Conservation (phyloP, 2,888 invertebrate species). For the Colletes collaris region DNA sequence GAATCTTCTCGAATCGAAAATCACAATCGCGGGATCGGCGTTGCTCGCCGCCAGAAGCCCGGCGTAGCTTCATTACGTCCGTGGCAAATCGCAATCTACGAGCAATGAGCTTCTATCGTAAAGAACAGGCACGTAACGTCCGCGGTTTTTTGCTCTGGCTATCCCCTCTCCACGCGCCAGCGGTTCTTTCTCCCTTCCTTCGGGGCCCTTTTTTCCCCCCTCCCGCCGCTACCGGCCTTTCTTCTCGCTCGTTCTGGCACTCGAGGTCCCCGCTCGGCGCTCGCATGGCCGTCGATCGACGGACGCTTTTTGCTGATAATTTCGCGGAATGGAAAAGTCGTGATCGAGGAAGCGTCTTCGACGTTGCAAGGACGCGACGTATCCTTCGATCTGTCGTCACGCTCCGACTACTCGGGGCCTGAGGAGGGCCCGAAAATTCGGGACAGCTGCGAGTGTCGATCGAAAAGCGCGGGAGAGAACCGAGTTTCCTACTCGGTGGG, state of each 20-base stretch:
- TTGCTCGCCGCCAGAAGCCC: slow-evolving; percentile 58
- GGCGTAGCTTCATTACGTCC: slow-evolving; percentile 81
- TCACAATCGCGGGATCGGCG: slow-evolving; percentile 26
- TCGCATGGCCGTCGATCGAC: slow-evolving; percentile 53
- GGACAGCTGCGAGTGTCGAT: slow-evolving; percentile 39
- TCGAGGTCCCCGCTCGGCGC: not conserved
- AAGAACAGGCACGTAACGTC: slow-evolving; percentile 79
- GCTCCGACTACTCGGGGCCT: slow-evolving; percentile 43
- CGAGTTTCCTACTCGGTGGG: no score
- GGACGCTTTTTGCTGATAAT: slow-evolving; percentile 76
- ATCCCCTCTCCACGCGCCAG: slow-evolving; percentile 57
- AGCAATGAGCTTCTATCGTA: slow-evolving; percentile 81
- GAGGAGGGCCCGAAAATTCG: slow-evolving; percentile 58
- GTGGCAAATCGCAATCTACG: slow-evolving; percentile 82
- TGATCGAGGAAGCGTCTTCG: slow-evolving; percentile 58
- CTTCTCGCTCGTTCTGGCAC: slow-evolving; percentile 54
- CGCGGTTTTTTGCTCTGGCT: slow-evolving; percentile 73
- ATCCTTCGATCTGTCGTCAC: slow-evolving; percentile 26
- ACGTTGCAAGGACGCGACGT: no score
- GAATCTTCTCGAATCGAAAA: slow-evolving; percentile 27
- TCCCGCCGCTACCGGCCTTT: slow-evolving; percentile 53
- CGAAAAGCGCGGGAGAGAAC: slow-evolving; percentile 24
- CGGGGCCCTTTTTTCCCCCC: slow-evolving; percentile 58
- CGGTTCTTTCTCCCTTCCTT: slow-evolving; percentile 56
- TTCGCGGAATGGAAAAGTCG: slow-evolving; percentile 77